Evolutionary conservation across 2,888 invertebrate genomes (phyloP), one percentile per base, ranked within the genome.

Genomic region (Xylophagus ater): DNA sequence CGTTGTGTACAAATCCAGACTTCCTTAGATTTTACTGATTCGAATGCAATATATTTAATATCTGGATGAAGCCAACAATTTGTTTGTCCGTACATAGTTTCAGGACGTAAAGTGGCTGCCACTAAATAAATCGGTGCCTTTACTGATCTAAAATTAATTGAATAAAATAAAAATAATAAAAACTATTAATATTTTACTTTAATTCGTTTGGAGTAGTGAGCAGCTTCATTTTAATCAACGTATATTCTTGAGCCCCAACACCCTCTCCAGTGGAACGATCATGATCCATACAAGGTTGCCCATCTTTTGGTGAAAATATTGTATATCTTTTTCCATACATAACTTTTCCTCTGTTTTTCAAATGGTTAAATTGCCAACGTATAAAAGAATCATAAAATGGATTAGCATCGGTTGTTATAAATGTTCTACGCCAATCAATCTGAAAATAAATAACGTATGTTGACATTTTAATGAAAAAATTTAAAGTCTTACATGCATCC

Each of bases 11-110:
- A 86, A 33, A 98, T 73, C 64, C 84, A 94, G 24, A 97, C 70
- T 45, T 92, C 89, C 31, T 70, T 71, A 26, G 72, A 67, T 28
- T 69, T 71, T 10, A 72, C 70, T 1, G 79, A 78, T 55, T 78
- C 72, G 60, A 92, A 87, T 2, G 86, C 93, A 47, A 96, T 77
- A 58, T 97, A 97, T 48, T 76, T 78, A 58, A 97, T 86, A 56
- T 96, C 93, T 0, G 98, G 98, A 56, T 85, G 84, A 4, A 98
- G 64, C 94, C 97, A 98, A 61, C 96, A 97, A 60, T 98, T 99
- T 0, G 98, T 98, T 69, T 98, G 98, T 0, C 98, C 98, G 58
- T 96, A 99, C 97, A 98, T 97, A 2, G 98, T 98, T 69, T 98
- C 98, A 2, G 98, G 96, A 42, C 97, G 74, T n/a, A 99, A 68